Evolutionary conservation across 2,797 vertebrate genomes (phyloP).

Genomic region (Amazonetta brasiliensis): DNA sequence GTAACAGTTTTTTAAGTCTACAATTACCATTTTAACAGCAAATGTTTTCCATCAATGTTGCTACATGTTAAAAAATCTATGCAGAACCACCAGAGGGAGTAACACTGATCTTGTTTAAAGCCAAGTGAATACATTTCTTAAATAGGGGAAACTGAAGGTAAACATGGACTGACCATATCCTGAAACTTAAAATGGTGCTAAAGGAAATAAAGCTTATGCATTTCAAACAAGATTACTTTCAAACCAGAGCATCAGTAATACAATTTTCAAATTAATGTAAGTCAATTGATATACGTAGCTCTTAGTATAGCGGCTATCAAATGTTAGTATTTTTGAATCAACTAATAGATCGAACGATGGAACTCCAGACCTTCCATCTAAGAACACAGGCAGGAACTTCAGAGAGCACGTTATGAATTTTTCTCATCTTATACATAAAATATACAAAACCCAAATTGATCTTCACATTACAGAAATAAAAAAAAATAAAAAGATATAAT

Average conservation of each 20-base stretch:
- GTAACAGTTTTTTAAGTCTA: background rate
- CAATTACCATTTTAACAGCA: background rate
- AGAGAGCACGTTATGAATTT: background rate
- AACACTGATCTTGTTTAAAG: background rate
- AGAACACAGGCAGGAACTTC: background rate
- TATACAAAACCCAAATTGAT: background rate
- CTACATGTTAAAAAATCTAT: background rate
- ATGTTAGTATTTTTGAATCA: background rate
- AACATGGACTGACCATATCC: accelerated
- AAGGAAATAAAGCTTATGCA: background rate
- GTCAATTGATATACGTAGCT: background rate
- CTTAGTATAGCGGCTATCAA: background rate
- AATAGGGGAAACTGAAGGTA: accelerated
- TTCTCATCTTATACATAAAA: background rate
- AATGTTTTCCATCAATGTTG: background rate
- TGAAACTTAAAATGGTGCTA: background rate
- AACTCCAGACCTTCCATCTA: background rate
- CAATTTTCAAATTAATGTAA: background rate
- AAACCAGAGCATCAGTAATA: background rate
- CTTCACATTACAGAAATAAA: background rate
- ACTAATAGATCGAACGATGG: background rate
- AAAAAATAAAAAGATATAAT: background rate
- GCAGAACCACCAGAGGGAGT: constrained; percentile 9
- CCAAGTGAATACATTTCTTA: background rate
- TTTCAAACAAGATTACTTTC: background rate